Evolutionary conservation across 2,888 invertebrate species (phyloP).

Genomic region (Drosophila mimica): DNA sequence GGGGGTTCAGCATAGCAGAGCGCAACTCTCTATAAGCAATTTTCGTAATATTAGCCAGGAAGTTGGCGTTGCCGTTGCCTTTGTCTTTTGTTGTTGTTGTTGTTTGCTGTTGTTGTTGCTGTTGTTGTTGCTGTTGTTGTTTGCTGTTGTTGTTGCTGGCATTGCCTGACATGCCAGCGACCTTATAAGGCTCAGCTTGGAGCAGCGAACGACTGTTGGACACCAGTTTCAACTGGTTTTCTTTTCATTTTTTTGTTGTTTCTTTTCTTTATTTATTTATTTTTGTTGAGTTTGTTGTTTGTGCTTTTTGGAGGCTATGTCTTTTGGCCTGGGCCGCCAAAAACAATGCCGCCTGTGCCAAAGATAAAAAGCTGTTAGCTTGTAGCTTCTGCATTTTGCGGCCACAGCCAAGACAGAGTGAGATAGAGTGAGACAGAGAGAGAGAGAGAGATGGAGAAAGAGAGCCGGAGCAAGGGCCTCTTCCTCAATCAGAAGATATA

Average conservation of each 20-base stretch:
- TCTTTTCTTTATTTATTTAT: conserved; percentile 6
- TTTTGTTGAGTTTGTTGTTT: conserved; percentile 27
- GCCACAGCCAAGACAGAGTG: conserved; percentile 4
- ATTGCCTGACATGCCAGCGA: conserved; percentile 67
- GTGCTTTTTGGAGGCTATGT: conserved; percentile 27
- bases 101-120: conserved; percentile 14
- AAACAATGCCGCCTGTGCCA: conserved; percentile 74
- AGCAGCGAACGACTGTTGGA: conserved; percentile 42
- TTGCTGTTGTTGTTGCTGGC: conserved; percentile 18
- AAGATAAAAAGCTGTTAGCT: conserved; percentile 83
- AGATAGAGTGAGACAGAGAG: not conserved
- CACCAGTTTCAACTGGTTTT: conserved; percentile 58
- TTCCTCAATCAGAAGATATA: conserved; percentile 66
- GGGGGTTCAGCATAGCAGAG: conserved; percentile 13
- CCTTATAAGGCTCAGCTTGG: conserved; percentile 68
- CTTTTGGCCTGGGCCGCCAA: conserved; percentile 64
- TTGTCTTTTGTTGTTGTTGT: conserved; percentile 24
- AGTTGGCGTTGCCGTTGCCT: conserved; percentile 55
- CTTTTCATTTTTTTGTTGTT: conserved; percentile 27
- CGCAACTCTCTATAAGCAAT: conserved; percentile 70
- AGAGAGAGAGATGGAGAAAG: conserved; percentile 12
- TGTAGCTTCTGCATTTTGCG: conserved; percentile 82
- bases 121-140: conserved; percentile 15
- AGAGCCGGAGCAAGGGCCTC: conserved; percentile 24
- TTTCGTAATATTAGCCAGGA: conserved; percentile 80